Evolutionary conservation across 2,113 vertebrate species (phyloP).

Genomic region (Galemys pyrenaicus): DNA sequence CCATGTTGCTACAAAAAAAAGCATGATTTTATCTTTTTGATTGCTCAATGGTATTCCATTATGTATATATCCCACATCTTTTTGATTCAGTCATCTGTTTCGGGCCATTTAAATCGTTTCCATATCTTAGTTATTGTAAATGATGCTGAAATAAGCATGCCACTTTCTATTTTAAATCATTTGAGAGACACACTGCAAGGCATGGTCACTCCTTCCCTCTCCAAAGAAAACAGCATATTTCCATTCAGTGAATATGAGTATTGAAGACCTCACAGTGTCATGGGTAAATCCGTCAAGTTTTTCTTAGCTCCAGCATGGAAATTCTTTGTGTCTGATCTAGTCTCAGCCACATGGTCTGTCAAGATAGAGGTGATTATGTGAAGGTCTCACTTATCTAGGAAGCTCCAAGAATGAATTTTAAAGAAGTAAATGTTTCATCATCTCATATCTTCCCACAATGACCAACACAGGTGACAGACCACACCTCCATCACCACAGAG

Average conservation of each 20-base stretch:
- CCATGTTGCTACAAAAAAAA: too few relatives aligned
- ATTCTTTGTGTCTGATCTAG: not conserved
- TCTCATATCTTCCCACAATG: not conserved
- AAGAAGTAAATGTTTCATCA: not conserved
- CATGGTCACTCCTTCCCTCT: not conserved
- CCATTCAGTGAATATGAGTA: not conserved
- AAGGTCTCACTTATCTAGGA: not conserved
- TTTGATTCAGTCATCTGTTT: too few relatives aligned
- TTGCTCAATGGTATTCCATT: too few relatives aligned
- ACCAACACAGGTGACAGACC: not conserved
- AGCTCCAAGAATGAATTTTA: not conserved
- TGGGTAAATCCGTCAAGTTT: not conserved
- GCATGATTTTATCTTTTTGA: too few relatives aligned
- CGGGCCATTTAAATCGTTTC: too few relatives aligned
- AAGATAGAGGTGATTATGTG: not conserved
- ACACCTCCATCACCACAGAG: too few relatives aligned
- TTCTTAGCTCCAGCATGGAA: not conserved
- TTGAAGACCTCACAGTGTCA: not conserved
- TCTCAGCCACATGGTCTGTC: not conserved
- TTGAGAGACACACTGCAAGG: not conserved
- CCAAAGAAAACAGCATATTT: not conserved
- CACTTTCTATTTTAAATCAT: not conserved
- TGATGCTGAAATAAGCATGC: too few relatives aligned
- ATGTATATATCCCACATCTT: too few relatives aligned
- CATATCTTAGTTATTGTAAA: too few relatives aligned